phyloP scores from a whole-genome alignment of 2,888 invertebrate genomes.

The Cosmopolites sordidus region DNA sequence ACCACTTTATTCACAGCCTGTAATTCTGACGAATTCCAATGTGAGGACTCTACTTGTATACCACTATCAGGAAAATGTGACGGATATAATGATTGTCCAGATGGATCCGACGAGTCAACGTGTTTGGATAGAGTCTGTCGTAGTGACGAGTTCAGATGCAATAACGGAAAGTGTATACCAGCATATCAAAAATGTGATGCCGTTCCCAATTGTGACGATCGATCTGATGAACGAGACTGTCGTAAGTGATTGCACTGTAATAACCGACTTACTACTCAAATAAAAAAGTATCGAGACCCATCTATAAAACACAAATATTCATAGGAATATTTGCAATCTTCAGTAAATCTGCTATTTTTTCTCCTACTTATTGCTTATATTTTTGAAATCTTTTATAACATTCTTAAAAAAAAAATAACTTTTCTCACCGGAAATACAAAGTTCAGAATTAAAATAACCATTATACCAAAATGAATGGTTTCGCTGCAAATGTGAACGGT shows the following conservation, averaged over 20 bases:
- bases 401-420: too few relatives aligned
- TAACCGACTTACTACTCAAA: too few relatives aligned
- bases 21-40: slow-evolving; percentile 90
- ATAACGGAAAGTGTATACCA: slow-evolving; percentile 54
- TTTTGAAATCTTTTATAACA: too few relatives aligned
- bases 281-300: too few relatives aligned
- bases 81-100: slow-evolving; percentile 87
- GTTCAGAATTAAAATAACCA: too few relatives aligned
- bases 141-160: slow-evolving; percentile 66
- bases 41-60: slow-evolving; percentile 82
- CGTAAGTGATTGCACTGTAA: slow-evolving; percentile 32
- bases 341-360: too few relatives aligned
- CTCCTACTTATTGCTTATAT: too few relatives aligned
- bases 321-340: too few relatives aligned
- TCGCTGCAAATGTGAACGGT: too few relatives aligned
- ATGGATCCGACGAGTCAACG: slow-evolving; percentile 17
- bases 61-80: slow-evolving; percentile 92
- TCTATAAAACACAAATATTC: too few relatives aligned
- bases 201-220: slow-evolving; percentile 55
- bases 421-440: too few relatives aligned
- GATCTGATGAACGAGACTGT: slow-evolving; percentile 57
- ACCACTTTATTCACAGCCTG: slow-evolving; percentile 54
- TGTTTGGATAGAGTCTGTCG: slow-evolving; percentile 50
- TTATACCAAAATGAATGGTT: too few relatives aligned
- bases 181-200: slow-evolving; percentile 57